phyloP scores from a whole-genome alignment of 2,113 vertebrate species.

The Muntiacus muntjak region DNA sequence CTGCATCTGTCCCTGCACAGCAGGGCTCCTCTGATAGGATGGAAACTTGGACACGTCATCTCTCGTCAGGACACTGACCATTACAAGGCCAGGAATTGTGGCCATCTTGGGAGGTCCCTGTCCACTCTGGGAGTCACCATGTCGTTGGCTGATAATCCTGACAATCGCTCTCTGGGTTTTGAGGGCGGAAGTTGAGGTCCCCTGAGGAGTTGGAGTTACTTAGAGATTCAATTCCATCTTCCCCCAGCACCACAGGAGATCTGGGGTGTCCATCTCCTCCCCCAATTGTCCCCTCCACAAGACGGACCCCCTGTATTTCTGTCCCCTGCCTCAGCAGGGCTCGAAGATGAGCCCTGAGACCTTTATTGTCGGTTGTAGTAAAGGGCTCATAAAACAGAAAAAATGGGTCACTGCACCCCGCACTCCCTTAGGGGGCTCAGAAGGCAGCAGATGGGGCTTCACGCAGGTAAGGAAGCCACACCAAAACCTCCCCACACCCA shows the following conservation, averaged over 20 bases:
- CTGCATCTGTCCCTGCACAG: neutral
- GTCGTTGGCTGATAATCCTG: neutral
- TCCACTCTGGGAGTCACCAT: accelerated
- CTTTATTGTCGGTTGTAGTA: no score
- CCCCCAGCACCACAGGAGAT: neutral
- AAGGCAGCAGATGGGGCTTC: neutral
- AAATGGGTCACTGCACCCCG: neutral
- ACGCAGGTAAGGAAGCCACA: neutral
- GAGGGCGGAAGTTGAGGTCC: neutral
- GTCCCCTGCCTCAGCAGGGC: neutral
- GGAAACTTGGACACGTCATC: accelerated
- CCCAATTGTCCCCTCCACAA: neutral
- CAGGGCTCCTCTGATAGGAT: neutral
- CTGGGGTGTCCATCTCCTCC: neutral
- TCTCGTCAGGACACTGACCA: accelerated
- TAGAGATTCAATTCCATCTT: neutral
- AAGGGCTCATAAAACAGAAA: neutral
- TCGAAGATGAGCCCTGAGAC: neutral
- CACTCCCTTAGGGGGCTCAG: neutral
- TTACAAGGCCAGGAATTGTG: neutral
- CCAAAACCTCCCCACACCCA: accelerated
- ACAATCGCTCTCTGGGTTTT: neutral
- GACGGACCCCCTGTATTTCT: accelerated
- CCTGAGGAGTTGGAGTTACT: neutral
- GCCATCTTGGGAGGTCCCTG: neutral